Conservation (phyloP, 1,140 invertebrate genomes). For the Ostrea edulis region DNA sequence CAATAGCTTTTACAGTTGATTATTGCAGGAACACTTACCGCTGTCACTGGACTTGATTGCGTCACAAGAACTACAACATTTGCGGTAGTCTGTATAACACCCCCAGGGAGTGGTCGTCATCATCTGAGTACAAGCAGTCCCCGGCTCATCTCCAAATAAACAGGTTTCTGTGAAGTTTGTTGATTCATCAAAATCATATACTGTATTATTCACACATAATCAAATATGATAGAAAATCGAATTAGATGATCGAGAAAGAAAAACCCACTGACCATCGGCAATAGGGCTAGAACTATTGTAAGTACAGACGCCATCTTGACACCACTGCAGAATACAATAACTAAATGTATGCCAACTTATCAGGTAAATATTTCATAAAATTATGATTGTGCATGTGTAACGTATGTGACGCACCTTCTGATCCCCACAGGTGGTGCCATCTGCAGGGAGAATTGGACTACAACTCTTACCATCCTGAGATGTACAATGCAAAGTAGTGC, state of each 20-base stretch:
- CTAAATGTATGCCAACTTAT: not conserved
- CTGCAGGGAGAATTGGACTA: not conserved
- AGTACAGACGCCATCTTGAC: not conserved
- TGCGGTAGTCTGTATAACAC: not conserved
- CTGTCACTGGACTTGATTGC: not conserved
- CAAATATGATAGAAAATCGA: not conserved
- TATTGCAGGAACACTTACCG: not conserved
- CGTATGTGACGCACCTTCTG: not conserved
- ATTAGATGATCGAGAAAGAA: not conserved
- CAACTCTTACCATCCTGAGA: not conserved
- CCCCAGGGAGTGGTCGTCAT: not conserved
- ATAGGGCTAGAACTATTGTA: not conserved
- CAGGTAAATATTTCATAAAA: too few species aligned
- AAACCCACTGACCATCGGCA: not conserved
- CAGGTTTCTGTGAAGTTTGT: not conserved
- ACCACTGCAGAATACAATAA: not conserved
- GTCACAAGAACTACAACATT: conserved; percentile 4
- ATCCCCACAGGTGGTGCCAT: not conserved
- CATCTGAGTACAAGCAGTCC: not conserved
- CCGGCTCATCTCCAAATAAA: conserved; percentile 12
- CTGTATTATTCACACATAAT: too few species aligned
- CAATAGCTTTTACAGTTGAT: not conserved
- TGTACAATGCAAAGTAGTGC: not conserved
- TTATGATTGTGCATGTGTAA: too few species aligned
- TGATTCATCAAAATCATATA: not conserved